A percentile compares a stretch with the other conserved stretches of the same genome.
Conservation (phyloP, 2,888 invertebrate species). For the Clitarchus hookeri region DNA sequence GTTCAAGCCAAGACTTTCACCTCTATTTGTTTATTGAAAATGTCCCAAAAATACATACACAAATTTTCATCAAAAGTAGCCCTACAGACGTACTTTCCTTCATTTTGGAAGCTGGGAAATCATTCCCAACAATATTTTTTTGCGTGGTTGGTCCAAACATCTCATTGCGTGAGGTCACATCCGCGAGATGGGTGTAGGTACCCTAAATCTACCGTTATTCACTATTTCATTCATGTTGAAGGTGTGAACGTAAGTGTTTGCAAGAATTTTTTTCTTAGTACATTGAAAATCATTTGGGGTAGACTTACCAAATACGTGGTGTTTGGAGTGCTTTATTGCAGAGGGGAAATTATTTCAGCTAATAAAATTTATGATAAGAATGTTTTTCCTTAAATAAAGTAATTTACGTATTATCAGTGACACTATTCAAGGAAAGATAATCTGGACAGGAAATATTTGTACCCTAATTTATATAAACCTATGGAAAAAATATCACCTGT, state of each 20-base stretch:
- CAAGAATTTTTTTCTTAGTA: not conserved
- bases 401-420: too few relatives aligned
- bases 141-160: not conserved
- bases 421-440: too few relatives aligned
- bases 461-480: not conserved
- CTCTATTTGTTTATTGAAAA: not conserved
- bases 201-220: not conserved
- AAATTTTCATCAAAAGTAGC: not conserved
- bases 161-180: not conserved
- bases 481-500: not conserved
- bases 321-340: not conserved
- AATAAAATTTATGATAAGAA: not conserved
- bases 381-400: not conserved
- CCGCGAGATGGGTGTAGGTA: not conserved
- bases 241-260: not conserved
- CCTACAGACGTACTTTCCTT: not conserved
- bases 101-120: not conserved
- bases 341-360: not conserved
- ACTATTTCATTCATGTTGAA: not conserved
- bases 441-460: too few relatives aligned
- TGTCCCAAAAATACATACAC: too few relatives aligned
- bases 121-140: not conserved
- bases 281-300: conserved; percentile 7
- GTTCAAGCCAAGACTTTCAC: not conserved
- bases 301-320: not conserved